Evolutionary conservation across 2,797 vertebrate genomes (phyloP), one percentile per base, ranked within the genome.

Genomic region (Sebastes trivittatus): DNA sequence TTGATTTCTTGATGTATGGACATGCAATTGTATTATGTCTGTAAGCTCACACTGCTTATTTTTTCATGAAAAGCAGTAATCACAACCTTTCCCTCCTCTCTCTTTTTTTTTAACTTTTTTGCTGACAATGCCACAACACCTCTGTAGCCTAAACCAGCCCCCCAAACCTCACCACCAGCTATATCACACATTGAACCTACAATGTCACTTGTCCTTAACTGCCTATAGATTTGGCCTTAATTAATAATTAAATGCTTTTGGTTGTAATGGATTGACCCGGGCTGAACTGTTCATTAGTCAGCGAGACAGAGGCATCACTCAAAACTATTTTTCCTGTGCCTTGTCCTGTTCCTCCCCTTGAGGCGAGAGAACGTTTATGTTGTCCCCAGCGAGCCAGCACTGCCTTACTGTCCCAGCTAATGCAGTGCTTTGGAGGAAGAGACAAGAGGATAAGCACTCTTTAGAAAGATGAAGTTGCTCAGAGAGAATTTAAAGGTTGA

Each of bases 231-330:
- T 62, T 96, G 97, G 93, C 94, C 95, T 95, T 98, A 98, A 98
- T 98, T 98, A 99, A 99, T 99, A 99, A 98, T 99, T 98, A 99
- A 98, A 97, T 95, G 95, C 94, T 96, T 97, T 95, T 95, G 88
- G 94, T 97, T 98, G 97, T 98, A 98, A 98, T 98, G 97, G 97
- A 96, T 98, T 98, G 97, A 98, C 97, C 97, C 94, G 91, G 70
- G 86, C 93, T 97, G 97, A 98, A 97, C 97, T 96, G 95, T 97
- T 98, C 98, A 98, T 99, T 98, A 98, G 96, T 98, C 97, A 98
- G 86, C 95, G 81, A 95, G 95, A 96, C 96, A 94, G 95, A 97
- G 95, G 95, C 97, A 98, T 98, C 97, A 97, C 95, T 99, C 98
- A 98, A 62, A 96, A 97, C 96, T 96, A 93, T 92, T 95, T 95